These are phyloP conservation scores for Hapalemur alaotrensis DNA, from an alignment of 2,797 vertebrate species.

Conservation along the genomic window DNA sequence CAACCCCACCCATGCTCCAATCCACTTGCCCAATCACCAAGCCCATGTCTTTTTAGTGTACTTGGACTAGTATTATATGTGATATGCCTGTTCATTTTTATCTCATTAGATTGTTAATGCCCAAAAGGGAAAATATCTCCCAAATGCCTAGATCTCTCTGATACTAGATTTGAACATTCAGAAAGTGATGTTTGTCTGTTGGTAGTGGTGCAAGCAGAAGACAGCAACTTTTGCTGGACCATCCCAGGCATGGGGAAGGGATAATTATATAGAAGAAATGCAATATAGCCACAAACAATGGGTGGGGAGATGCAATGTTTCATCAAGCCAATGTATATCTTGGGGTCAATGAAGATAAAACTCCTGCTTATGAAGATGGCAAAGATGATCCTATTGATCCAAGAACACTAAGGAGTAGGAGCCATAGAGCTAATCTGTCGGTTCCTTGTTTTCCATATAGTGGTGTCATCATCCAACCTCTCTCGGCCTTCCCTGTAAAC, in stretches of 20 bases:
- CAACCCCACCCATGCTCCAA: neutral
- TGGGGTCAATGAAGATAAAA: neutral
- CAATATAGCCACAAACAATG: neutral
- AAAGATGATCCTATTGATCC: neutral
- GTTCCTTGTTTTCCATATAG: neutral
- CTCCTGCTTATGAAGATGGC: neutral
- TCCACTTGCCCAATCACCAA: neutral
- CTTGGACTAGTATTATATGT: neutral
- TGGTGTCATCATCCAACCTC: neutral
- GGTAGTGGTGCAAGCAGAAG: neutral
- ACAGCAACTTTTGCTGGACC: neutral
- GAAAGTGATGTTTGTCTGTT: neutral
- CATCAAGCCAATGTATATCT: neutral
- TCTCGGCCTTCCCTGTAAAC: neutral
- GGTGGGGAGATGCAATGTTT: neutral
- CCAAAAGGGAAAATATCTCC: neutral
- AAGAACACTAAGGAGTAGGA: neutral
- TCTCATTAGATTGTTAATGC: neutral
- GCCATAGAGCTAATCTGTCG: neutral
- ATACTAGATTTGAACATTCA: neutral
- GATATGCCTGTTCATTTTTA: neutral
- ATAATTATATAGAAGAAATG: neutral
- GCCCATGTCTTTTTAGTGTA: neutral
- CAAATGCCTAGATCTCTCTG: neutral
- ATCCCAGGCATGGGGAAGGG: neutral